Base-by-base conservation (phyloP, 2,888 invertebrate species). In the Trachelus troglodyta region DNA sequence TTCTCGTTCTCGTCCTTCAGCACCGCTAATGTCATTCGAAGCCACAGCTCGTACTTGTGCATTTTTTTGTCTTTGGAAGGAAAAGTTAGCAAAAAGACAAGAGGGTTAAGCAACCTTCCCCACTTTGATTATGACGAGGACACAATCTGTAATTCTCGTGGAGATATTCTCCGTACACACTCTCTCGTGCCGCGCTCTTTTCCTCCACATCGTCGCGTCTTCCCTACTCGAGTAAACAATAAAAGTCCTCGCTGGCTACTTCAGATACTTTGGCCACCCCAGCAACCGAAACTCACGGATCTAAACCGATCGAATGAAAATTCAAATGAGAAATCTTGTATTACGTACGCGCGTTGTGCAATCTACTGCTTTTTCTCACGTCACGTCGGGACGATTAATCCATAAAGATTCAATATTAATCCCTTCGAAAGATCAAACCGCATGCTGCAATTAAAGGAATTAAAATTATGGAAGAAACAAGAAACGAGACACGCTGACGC, bases 51-150 rank as follows among this genome's bases (percentile, higher is more conserved):
- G n/a, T 56, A 77, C 69, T 71, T 73, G 77, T 77, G 69, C 75
- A 76, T 71, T 77, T 79, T 69, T 77, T 34, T 74, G 34, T 40
- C 74, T 74, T 74, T 23, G 30, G 74, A 37, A 75, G 33, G 74
- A 73, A 69, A 30, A 31, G 34, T 12, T 35, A 37, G 73, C 40
- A 31, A 37, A 40, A 73, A 30, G 75, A 75, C 73, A n/a, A 78
- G 76, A 74, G 76, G 79, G 82, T 81, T 79, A 78, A 81, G 69
- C 37, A 74, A 69, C 33, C 84, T 85, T 82, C 82, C 82, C 82
- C 81, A 81, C 83, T 83, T 87, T 86, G 86, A 87, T 87, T 87
- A 85, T 84, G 85, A 85, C 82, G 83, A 83, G 83, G 83, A 82
- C 84, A 79, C 83, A 82, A 81, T 81, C n/a, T 6, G 30, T 6